A percentile compares a stretch with the other conserved stretches of the same genome.
These are phyloP conservation scores for Trichopria drosophilae DNA, from an alignment of 2,888 invertebrate genomes.

Conservation along the genomic window DNA sequence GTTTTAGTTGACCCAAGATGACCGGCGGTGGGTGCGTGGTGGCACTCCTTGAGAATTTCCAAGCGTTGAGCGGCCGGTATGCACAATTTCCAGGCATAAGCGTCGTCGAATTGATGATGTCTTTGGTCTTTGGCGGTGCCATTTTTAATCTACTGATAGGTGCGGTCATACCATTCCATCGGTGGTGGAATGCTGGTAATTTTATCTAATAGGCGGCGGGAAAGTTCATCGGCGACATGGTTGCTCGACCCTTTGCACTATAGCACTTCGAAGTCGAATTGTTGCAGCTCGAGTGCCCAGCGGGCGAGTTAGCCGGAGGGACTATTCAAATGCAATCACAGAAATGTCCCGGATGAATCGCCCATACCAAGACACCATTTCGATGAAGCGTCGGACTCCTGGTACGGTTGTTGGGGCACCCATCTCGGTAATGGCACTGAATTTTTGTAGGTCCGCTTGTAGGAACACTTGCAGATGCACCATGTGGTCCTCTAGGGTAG, in stretches of 20 bases:
- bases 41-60: conserved; percentile 17
- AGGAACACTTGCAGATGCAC: no score
- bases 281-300: no score
- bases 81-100: conserved; percentile 26
- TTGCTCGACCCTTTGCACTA: no score
- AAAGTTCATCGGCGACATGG: no score
- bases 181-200: no score
- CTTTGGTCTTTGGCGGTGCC: no score
- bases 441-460: conserved; percentile 25
- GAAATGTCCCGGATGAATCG: conserved; percentile 22
- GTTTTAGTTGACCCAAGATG: conserved; percentile 22
- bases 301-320: conserved; percentile 4
- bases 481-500: no score
- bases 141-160: no score
- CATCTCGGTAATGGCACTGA: conserved; percentile 9
- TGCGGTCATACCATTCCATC: no score
- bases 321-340: neutral
- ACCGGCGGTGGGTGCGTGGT: conserved; percentile 28
- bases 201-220: no score
- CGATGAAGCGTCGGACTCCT: conserved; percentile 37
- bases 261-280: no score
- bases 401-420: conserved; percentile 22
- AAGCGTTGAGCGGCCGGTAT: conserved; percentile 15
- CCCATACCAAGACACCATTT: conserved; percentile 37
- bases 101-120: no score